Conservation (phyloP, 2,888 invertebrate species). For the Tanypteryx hageni region DNA sequence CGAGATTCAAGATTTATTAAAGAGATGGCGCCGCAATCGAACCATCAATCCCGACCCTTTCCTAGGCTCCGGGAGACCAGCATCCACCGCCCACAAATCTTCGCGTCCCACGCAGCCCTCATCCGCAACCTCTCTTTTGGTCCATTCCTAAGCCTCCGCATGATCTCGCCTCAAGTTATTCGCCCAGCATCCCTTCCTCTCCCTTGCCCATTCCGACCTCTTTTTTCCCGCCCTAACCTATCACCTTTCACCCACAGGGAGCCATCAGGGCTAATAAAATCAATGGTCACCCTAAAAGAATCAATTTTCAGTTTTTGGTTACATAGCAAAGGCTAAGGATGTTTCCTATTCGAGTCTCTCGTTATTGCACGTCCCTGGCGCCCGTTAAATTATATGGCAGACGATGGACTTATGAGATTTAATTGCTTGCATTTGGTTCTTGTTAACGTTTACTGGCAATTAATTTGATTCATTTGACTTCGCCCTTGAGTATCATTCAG, state of each 20-base stretch:
- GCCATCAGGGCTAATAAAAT: slow-evolving; percentile 3
- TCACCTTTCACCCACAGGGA: background rate
- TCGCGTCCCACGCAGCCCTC: slow-evolving; percentile 28
- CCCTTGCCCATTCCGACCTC: background rate
- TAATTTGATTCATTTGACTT: no score
- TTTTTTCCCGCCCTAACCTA: slow-evolving; percentile 5
- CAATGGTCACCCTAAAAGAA: background rate
- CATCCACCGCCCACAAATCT: slow-evolving; percentile 13
- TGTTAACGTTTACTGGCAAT: no score
- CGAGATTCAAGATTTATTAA: slow-evolving; percentile 15
- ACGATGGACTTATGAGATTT: no score
- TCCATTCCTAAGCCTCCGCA: background rate
- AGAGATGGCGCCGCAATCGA: slow-evolving; percentile 32
- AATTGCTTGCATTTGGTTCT: no score
- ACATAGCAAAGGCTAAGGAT: background rate
- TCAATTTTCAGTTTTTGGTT: slow-evolving; percentile 15
- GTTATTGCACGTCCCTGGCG: background rate
- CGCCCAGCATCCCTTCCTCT: background rate
- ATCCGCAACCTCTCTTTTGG: slow-evolving; percentile 11
- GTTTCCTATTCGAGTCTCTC: background rate
- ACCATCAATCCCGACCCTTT: slow-evolving; percentile 21
- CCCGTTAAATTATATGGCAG: no score
- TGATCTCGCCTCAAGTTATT: slow-evolving; percentile 16
- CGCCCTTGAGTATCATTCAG: no score
- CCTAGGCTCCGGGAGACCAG: background rate